Evolutionary conservation across 2,888 invertebrate genomes (phyloP).

Genomic region (Amblyteles armatorius): DNA sequence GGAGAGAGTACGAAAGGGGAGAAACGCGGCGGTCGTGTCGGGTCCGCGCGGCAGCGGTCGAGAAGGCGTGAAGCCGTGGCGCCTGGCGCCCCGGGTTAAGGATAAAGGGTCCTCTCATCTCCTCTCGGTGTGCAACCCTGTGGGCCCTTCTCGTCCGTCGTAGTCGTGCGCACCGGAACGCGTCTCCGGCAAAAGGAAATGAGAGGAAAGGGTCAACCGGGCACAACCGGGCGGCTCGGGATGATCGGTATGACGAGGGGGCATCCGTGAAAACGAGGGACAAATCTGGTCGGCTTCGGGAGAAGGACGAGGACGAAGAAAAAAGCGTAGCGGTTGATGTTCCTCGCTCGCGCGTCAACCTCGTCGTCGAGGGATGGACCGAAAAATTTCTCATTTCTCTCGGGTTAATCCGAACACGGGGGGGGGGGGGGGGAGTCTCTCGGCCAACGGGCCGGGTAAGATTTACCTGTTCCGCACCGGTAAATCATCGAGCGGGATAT

Average conservation of each 20-base stretch:
- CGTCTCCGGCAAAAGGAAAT: slow-evolving; percentile 63
- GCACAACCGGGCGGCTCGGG: slow-evolving; percentile 50
- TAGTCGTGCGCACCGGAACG: slow-evolving; percentile 55
- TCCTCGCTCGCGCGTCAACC: slow-evolving; percentile 59
- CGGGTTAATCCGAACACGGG: slow-evolving; percentile 50
- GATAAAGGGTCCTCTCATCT: slow-evolving; percentile 57
- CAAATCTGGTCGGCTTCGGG: slow-evolving; percentile 38
- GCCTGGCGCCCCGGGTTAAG: slow-evolving; percentile 77
- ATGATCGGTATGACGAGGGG: slow-evolving; percentile 60
- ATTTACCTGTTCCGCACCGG: slow-evolving; percentile 67
- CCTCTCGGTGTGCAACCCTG: neutral
- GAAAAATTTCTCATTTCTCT: slow-evolving; percentile 74
- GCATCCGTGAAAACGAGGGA: slow-evolving; percentile 72
- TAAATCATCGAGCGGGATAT: slow-evolving; percentile 64
- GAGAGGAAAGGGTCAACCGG: slow-evolving; percentile 67
- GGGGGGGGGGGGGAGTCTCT: neutral
- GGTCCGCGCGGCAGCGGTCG: slow-evolving; percentile 58
- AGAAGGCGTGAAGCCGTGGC: slow-evolving; percentile 81
- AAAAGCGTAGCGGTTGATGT: slow-evolving; percentile 20
- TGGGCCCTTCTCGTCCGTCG: slow-evolving; percentile 11
- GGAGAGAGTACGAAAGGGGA: slow-evolving; percentile 50
- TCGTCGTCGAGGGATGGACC: slow-evolving; percentile 63
- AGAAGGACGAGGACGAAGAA: neutral
- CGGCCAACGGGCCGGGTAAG: slow-evolving; percentile 15
- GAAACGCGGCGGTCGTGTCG: slow-evolving; percentile 30